Evolutionary conservation across 2,888 invertebrate genomes (phyloP).

Genomic region (Lomographa bimaculata): DNA sequence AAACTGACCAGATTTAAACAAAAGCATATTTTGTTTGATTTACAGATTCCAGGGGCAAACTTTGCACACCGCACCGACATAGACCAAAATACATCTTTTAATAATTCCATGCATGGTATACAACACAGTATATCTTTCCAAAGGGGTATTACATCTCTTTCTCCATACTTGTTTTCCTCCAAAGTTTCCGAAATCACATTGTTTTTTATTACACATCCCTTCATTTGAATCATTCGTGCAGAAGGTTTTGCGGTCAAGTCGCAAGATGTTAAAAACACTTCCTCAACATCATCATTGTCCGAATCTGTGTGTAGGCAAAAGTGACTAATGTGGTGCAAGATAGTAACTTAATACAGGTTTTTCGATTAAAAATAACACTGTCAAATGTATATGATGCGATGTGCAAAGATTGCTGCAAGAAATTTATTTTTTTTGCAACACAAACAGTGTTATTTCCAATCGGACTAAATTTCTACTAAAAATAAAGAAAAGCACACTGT

Average conservation of each 20-base stretch:
- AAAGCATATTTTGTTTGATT: conserved; percentile 49
- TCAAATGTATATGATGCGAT: conserved; percentile 55
- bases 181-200: conserved; percentile 41
- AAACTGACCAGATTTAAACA: conserved; percentile 61
- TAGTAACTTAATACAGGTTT: neutral
- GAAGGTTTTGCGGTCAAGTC: conserved; percentile 53
- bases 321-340: conserved; percentile 1
- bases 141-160: conserved; percentile 27
- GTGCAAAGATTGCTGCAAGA: conserved; percentile 43
- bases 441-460: conserved; percentile 65
- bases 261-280: conserved; percentile 59
- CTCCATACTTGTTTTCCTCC: conserved; percentile 26
- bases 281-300: conserved; percentile 50
- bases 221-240: conserved; percentile 43
- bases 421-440: conserved; percentile 35
- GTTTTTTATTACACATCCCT: conserved; percentile 57
- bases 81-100: conserved; percentile 53
- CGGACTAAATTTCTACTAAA: conserved; percentile 16
- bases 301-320: conserved; percentile 46
- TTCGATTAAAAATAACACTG: conserved; percentile 62
- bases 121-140: conserved; percentile 60
- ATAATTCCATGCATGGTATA: conserved; percentile 41
- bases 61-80: conserved; percentile 71
- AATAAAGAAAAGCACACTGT: conserved; percentile 52
- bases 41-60: conserved; percentile 47